These are phyloP conservation scores for Diplodus sargus DNA, from an alignment of 2,797 vertebrate genomes.

Conservation along the genomic window DNA sequence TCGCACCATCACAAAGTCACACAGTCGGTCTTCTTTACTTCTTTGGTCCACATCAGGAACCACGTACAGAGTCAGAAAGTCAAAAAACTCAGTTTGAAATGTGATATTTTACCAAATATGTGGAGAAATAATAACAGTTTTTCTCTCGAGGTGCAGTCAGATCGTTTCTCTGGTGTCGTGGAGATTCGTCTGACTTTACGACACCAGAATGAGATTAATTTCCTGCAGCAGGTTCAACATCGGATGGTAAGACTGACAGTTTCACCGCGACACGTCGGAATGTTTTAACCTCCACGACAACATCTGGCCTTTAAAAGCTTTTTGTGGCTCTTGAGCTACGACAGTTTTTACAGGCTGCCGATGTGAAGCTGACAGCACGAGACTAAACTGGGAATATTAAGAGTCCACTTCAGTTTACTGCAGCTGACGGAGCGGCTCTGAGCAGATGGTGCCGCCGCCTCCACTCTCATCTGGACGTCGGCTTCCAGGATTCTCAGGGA, in stretches of 20 bases:
- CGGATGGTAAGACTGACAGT: not conserved
- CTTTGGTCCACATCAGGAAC: not conserved
- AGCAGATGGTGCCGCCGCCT: not conserved
- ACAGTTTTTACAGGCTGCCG: not conserved
- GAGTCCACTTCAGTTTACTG: not conserved
- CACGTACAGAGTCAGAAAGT: too few relatives aligned
- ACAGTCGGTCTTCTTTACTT: not conserved
- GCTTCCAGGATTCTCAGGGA: not conserved
- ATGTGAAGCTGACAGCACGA: not conserved
- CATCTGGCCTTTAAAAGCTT: conserved; percentile 26
- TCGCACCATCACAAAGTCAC: not conserved
- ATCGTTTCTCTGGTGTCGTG: too few relatives aligned
- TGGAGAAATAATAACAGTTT: too few relatives aligned
- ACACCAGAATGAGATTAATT: too few relatives aligned
- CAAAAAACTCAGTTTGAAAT: too few relatives aligned
- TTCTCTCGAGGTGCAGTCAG: too few relatives aligned
- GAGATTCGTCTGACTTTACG: too few relatives aligned
- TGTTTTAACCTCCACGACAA: not conserved
- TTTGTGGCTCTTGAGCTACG: not conserved
- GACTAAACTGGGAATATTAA: not conserved
- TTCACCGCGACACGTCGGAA: not conserved
- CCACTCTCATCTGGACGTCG: not conserved
- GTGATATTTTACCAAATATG: too few relatives aligned
- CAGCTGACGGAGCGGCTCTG: not conserved
- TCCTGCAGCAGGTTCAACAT: too few relatives aligned